These are phyloP conservation scores for Rostratula benghalensis DNA, from an alignment of 2,113 vertebrate species.

Conservation along the genomic window DNA sequence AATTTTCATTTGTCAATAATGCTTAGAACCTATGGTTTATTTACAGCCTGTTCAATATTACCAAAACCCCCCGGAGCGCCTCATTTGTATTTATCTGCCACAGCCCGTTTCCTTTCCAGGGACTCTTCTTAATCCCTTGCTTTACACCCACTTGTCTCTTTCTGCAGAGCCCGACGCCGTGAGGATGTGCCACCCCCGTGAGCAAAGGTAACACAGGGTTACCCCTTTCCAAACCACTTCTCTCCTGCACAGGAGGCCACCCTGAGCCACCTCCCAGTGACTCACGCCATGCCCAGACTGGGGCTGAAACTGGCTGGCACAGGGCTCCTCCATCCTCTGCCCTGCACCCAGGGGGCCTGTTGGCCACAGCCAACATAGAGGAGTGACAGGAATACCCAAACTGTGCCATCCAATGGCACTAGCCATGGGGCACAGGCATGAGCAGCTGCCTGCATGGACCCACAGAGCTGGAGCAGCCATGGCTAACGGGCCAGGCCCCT, in stretches of 20 bases:
- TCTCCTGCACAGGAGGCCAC: background rate
- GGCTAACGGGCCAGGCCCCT: background rate
- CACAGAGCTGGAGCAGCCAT: background rate
- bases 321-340: background rate
- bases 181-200: background rate
- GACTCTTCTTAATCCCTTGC: background rate
- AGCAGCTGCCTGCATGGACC: background rate
- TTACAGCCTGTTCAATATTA: constrained; percentile 64
- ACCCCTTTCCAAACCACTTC: background rate
- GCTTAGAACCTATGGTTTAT: constrained; percentile 67
- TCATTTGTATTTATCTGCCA: constrained; percentile 59
- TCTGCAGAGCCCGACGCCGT: background rate
- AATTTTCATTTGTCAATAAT: constrained; percentile 71
- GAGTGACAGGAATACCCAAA: background rate
- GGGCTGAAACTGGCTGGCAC: background rate
- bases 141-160: background rate
- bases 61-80: background rate
- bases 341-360: background rate
- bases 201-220: background rate
- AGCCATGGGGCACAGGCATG: background rate
- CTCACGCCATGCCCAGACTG: accelerated
- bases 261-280: background rate
- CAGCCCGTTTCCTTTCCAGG: background rate
- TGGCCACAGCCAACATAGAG: background rate
- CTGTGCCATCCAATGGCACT: background rate